A percentile compares a stretch with the other conserved stretches of the same genome.
Evolutionary conservation across 2,888 invertebrate genomes (phyloP).

Genomic region (Agrotis exclamationis): DNA sequence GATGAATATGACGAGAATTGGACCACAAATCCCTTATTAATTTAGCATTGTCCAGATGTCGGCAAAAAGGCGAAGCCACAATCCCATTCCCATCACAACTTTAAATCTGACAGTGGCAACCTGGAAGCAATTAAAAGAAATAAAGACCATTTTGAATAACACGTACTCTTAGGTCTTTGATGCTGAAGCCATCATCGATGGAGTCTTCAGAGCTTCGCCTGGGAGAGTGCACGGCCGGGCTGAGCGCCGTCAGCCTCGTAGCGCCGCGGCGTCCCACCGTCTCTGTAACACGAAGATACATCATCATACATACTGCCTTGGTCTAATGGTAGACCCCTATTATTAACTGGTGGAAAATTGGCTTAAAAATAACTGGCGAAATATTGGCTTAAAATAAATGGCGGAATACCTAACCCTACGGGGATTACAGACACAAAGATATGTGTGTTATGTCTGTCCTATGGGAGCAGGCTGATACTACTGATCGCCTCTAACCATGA

Average conservation of each 20-base stretch:
- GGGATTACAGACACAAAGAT: no score
- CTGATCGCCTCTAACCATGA: no score
- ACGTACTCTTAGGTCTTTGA: constrained; percentile 94
- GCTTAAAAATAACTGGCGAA: no score
- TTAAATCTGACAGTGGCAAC: not conserved
- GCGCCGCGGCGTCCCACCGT: constrained; percentile 83
- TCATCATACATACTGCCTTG: not conserved
- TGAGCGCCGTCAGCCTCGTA: constrained; percentile 82
- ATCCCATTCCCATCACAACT: not conserved
- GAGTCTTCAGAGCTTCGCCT: constrained; percentile 98
- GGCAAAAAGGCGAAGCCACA: not conserved
- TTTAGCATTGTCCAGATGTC: no score
- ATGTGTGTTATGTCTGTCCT: no score
- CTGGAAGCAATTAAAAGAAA: not conserved
- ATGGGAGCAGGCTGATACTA: no score
- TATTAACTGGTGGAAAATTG: no score
- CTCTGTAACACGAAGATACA: constrained; percentile 71
- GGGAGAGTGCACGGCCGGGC: constrained; percentile 93
- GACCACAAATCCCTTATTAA: no score
- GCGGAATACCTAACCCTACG: no score
- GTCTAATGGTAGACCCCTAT: no score
- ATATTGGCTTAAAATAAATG: no score
- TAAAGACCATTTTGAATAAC: not conserved
- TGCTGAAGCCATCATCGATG: constrained; percentile 95
- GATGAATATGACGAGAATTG: no score